Conservation (phyloP, 2,888 invertebrate species). For the Aphelenchoides bicaudatus region DNA sequence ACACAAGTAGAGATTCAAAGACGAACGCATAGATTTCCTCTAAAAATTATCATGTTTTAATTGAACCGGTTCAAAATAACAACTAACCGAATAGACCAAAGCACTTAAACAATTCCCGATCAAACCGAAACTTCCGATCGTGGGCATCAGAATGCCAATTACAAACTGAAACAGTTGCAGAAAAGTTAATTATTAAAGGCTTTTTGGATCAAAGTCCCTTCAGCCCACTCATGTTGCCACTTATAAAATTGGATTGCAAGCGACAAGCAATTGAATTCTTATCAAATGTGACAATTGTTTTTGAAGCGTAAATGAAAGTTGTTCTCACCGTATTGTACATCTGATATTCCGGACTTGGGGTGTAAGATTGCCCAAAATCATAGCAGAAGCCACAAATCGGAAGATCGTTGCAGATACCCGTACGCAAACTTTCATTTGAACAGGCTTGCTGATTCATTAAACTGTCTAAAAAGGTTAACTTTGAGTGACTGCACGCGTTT, state of each 20-base stretch:
- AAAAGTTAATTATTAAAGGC: no score
- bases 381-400: slow-evolving; percentile 53
- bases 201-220: no score
- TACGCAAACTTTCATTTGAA: no score
- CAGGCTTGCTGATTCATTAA: no score
- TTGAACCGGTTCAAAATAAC: no score
- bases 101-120: slow-evolving; percentile 53
- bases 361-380: slow-evolving; percentile 41
- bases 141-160: slow-evolving; percentile 54
- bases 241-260: no score
- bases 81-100: slow-evolving; percentile 54
- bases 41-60: no score
- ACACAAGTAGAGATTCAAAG: slow-evolving; percentile 53
- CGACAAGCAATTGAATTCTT: neutral
- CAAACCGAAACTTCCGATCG: slow-evolving; percentile 52
- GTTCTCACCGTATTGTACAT: slow-evolving; percentile 44
- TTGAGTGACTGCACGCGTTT: no score
- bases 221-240: no score
- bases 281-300: neutral
- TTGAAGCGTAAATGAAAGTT: neutral
- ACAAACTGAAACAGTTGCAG: slow-evolving; percentile 51
- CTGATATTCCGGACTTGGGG: slow-evolving; percentile 42
- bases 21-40: slow-evolving; percentile 51
- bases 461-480: no score
- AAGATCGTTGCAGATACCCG: slow-evolving; percentile 45